Conservation (phyloP, 2,797 vertebrate species). For the Poecilia gillii region DNA sequence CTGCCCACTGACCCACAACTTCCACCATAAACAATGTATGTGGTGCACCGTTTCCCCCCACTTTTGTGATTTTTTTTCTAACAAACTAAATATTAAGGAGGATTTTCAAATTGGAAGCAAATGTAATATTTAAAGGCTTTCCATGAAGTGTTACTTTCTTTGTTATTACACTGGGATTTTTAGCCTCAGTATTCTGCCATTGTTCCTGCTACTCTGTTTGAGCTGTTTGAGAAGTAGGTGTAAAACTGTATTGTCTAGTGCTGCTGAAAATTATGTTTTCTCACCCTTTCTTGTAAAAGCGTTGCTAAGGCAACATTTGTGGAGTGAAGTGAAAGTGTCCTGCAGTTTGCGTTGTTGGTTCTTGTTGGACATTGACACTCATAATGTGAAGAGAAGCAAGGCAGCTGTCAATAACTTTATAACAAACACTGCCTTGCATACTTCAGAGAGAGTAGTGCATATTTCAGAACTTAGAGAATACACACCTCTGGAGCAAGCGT, state of each 20-base stretch:
- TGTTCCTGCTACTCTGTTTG: slow-evolving; percentile 17
- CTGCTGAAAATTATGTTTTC: slow-evolving; percentile 13
- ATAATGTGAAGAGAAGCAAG: not conserved
- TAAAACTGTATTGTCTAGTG: slow-evolving; percentile 10
- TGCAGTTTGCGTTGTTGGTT: slow-evolving; percentile 7
- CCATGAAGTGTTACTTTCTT: not conserved
- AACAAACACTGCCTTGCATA: slow-evolving; percentile 20
- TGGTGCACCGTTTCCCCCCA: too few relatives aligned
- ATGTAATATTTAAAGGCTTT: not conserved
- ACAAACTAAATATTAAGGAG: not conserved
- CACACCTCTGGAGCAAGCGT: not conserved
- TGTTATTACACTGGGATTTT: slow-evolving; percentile 3
- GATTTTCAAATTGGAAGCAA: not conserved
- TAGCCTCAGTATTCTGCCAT: not conserved
- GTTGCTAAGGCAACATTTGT: slow-evolving; percentile 16
- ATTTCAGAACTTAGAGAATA: not conserved
- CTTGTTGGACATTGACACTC: slow-evolving; percentile 14
- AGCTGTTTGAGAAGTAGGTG: slow-evolving; percentile 1
- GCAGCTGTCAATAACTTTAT: slow-evolving; percentile 31
- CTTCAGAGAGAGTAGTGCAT: not conserved
- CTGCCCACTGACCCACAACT: too few relatives aligned
- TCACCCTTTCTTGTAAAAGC: slow-evolving; percentile 12
- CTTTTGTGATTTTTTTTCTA: not conserved
- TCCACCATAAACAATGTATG: too few relatives aligned
- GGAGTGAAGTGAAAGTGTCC: slow-evolving; percentile 7